Conservation (phyloP, 2,888 invertebrate genomes). For the Orthonychiurus folsomi region DNA sequence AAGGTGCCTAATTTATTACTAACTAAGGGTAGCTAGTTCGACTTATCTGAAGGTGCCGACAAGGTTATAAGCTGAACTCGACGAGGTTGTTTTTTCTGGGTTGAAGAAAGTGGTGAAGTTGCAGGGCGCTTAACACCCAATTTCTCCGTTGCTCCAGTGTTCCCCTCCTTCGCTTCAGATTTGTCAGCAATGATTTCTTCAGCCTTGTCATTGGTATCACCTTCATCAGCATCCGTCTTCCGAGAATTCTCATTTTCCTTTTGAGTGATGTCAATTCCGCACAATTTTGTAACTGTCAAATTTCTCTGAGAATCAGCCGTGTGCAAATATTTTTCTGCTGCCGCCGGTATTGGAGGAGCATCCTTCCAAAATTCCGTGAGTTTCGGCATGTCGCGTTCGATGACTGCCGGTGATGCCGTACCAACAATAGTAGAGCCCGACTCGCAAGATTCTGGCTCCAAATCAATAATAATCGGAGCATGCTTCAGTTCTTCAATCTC, state of each 20-base stretch:
- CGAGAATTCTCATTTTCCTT: background rate
- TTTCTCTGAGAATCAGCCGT: background rate
- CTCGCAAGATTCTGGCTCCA: constrained; percentile 1
- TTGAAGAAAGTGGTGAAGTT: constrained; percentile 9
- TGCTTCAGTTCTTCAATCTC: background rate
- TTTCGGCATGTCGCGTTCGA: no score
- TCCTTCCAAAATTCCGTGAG: no score
- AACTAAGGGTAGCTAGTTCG: no score
- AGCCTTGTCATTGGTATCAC: background rate
- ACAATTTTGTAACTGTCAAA: background rate
- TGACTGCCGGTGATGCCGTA: background rate
- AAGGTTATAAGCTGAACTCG: constrained; percentile 10
- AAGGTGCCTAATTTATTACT: no score
- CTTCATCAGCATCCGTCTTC: background rate
- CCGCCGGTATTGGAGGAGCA: no score
- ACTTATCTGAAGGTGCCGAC: background rate
- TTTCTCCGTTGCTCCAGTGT: background rate
- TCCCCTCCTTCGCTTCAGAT: background rate
- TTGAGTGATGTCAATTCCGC: background rate
- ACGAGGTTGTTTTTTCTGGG: constrained; percentile 9
- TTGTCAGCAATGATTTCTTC: background rate
- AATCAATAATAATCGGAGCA: constrained; percentile 12
- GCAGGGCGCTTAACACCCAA: constrained; percentile 8
- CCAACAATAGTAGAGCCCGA: background rate
- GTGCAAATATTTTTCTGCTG: background rate